Evolutionary conservation across 2,888 invertebrate species (phyloP).

Genomic region (Megaustenia siamemsis): DNA sequence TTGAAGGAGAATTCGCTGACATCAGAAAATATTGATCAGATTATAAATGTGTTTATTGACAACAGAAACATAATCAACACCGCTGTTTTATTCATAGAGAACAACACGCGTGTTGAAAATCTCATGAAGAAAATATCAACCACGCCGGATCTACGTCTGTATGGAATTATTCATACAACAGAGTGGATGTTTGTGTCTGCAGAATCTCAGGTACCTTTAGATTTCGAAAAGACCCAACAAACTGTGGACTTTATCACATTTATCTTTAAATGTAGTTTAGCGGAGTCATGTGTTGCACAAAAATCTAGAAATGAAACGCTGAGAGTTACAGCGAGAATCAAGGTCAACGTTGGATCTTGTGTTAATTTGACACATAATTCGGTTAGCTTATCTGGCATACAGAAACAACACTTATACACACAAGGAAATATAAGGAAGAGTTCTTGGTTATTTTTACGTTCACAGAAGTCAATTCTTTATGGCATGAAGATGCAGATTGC

Average conservation of each 20-base stretch:
- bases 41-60: not conserved
- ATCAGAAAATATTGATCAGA: not conserved
- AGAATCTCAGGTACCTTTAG: too few relatives aligned
- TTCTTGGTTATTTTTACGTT: not conserved
- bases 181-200: not conserved
- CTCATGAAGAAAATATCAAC: not conserved
- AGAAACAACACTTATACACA: not conserved
- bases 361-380: not conserved
- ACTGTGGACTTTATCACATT: not conserved
- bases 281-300: not conserved
- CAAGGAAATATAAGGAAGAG: not conserved
- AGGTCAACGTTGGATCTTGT: not conserved
- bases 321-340: not conserved
- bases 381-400: not conserved
- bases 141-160: not conserved
- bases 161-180: conserved; percentile 2
- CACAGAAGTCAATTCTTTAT: not conserved
- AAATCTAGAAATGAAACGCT: not conserved
- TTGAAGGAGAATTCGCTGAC: not conserved
- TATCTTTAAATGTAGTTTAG: not conserved
- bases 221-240: not conserved
- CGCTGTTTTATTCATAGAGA: not conserved
- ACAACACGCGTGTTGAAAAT: not conserved
- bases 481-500: not conserved
- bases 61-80: not conserved